Conservation (phyloP, 2,113 vertebrate species). For the Plecotus auritus region DNA sequence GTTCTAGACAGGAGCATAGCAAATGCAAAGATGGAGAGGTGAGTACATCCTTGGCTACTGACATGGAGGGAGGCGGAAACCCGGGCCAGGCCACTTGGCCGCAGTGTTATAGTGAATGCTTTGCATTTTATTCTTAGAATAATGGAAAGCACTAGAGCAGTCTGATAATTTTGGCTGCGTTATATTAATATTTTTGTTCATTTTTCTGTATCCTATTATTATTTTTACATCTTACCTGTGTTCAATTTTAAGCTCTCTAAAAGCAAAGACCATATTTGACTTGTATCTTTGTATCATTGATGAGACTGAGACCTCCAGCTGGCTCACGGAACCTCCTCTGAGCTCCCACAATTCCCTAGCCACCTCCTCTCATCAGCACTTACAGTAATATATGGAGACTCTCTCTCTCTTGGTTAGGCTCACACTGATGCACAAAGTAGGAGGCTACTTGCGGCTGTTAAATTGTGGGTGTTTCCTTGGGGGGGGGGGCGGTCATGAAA, state of each 20-base stretch:
- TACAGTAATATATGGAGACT: neutral
- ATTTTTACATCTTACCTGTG: neutral
- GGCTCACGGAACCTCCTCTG: neutral
- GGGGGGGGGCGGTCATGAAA: neutral
- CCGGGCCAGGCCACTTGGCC: neutral
- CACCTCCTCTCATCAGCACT: neutral
- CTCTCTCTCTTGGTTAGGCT: neutral
- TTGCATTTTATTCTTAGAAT: neutral
- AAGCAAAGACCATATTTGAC: neutral
- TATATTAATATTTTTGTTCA: neutral
- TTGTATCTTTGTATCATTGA: neutral
- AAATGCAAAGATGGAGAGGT: neutral
- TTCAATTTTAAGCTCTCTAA: neutral
- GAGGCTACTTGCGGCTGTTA: neutral
- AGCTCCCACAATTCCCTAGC: neutral
- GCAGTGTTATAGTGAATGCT: accelerated
- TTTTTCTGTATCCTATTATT: neutral
- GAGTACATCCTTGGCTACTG: neutral
- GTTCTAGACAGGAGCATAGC: neutral
- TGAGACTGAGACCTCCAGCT: neutral
- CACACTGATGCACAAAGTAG: neutral
- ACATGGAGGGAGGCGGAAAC: accelerated
- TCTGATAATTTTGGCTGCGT: neutral
- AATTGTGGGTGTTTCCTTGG: neutral
- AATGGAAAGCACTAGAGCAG: no score